A percentile compares a stretch with the other conserved stretches of the same genome.
Evolutionary conservation across 2,888 invertebrate species (phyloP).

Genomic region (Tiliacea aurago): DNA sequence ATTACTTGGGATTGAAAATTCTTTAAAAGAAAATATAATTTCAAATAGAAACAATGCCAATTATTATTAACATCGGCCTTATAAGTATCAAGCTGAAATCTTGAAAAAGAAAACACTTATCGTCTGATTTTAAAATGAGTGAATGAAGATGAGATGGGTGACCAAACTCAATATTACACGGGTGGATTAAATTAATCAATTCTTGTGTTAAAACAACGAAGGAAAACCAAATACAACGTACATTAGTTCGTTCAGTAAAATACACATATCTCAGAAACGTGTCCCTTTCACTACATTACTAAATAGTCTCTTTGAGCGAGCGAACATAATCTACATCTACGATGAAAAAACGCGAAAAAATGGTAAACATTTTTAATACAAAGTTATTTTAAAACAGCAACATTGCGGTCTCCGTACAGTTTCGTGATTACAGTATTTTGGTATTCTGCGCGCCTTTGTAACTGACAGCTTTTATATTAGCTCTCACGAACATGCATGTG

Average conservation of each 20-base stretch:
- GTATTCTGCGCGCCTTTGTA: constrained; percentile 59
- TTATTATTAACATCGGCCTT: not conserved
- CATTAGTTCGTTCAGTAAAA: not conserved
- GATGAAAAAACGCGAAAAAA: constrained; percentile 17
- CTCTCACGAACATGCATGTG: constrained; percentile 51
- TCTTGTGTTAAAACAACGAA: not conserved
- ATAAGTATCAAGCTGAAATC: not conserved
- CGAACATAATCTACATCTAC: constrained; percentile 21
- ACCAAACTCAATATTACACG: not conserved
- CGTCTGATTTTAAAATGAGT: too few species aligned
- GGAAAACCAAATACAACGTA: not conserved
- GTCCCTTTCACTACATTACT: not conserved
- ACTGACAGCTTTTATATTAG: constrained; percentile 65
- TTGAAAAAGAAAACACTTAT: not conserved
- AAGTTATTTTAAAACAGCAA: constrained; percentile 48
- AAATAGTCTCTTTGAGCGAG: not conserved
- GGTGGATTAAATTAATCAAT: not conserved
- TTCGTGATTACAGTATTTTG: constrained; percentile 52
- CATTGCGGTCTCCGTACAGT: constrained; percentile 40
- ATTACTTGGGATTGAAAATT: too few species aligned
- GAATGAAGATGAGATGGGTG: too few species aligned
- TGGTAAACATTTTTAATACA: constrained; percentile 39
- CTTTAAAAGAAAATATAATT: not conserved
- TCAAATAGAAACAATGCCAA: not conserved
- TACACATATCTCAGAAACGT: not conserved